Evolutionary conservation across 2,888 invertebrate species (phyloP).

Genomic region (Cancer borealis): DNA sequence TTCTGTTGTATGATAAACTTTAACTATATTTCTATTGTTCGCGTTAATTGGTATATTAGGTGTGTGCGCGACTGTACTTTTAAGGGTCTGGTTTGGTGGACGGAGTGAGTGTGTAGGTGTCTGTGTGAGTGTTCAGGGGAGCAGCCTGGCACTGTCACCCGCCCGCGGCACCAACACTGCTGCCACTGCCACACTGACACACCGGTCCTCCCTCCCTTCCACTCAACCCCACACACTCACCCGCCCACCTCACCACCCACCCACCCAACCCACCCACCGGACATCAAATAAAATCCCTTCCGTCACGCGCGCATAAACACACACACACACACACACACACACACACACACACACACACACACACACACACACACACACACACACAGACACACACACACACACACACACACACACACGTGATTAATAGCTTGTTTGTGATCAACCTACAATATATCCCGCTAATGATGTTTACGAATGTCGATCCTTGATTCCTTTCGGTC

Average conservation of each 20-base stretch:
- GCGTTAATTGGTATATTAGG: neutral
- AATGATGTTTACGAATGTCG: neutral
- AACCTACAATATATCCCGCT: neutral
- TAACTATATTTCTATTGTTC: neutral
- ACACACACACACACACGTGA: neutral
- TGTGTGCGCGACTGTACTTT: no score
- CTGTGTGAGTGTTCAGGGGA: neutral
- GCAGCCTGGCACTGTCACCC: neutral
- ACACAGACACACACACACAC: neutral
- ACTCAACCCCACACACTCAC: conserved; percentile 1
- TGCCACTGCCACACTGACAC: conserved; percentile 22
- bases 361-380: neutral
- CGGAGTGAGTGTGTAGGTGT: neutral
- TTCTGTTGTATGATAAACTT: neutral
- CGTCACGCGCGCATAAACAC: neutral
- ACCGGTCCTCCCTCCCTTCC: neutral
- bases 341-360: neutral
- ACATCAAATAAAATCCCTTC: conserved; percentile 11
- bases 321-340: conserved; percentile 14
- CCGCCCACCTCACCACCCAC: neutral
- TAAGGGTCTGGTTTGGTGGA: neutral
- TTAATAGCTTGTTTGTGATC: neutral
- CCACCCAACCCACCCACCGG: neutral
- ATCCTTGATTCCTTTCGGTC: neutral
- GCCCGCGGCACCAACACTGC: neutral